Conservation (phyloP, 1,140 invertebrate species). For the Drosophila rufa region DNA sequence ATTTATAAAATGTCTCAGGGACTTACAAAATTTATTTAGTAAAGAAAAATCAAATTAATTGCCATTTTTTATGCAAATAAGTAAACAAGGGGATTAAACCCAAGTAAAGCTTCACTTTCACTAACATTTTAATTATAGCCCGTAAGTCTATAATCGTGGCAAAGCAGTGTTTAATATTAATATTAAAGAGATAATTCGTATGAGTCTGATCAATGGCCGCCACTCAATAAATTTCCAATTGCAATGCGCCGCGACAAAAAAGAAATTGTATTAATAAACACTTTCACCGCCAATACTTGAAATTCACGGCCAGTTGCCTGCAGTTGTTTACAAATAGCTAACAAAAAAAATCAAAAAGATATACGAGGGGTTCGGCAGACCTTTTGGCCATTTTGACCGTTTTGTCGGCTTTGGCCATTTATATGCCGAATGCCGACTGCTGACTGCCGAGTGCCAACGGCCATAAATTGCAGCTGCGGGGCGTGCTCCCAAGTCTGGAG, state of each 20-base stretch:
- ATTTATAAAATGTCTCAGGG: too few species aligned
- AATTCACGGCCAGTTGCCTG: conserved; percentile 61
- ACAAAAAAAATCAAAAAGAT: conserved; percentile 9
- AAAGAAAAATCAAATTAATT: too few species aligned
- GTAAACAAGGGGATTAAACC: not conserved
- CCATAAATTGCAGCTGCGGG: conserved; percentile 65
- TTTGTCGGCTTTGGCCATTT: conserved; percentile 61
- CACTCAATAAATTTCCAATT: conserved; percentile 53
- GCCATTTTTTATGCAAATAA: not conserved
- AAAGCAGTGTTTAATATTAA: not conserved
- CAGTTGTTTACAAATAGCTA: conserved; percentile 67
- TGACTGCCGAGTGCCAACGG: conserved; percentile 41
- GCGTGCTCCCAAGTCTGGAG: conserved; percentile 52
- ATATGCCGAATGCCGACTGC: conserved; percentile 49
- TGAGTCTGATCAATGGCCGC: conserved; percentile 28
- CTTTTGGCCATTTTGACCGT: conserved; percentile 65
- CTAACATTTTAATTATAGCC: not conserved
- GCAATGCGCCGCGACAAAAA: conserved; percentile 42
- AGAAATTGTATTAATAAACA: conserved; percentile 79
- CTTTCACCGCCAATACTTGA: conserved; percentile 74
- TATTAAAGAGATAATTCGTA: not conserved
- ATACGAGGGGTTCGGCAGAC: conserved; percentile 15
- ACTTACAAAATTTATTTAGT: too few species aligned
- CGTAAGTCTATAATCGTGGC: not conserved
- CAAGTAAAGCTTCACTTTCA: not conserved